phyloP scores from a whole-genome alignment of 2,888 invertebrate species.

The Aleiodes alternator region DNA sequence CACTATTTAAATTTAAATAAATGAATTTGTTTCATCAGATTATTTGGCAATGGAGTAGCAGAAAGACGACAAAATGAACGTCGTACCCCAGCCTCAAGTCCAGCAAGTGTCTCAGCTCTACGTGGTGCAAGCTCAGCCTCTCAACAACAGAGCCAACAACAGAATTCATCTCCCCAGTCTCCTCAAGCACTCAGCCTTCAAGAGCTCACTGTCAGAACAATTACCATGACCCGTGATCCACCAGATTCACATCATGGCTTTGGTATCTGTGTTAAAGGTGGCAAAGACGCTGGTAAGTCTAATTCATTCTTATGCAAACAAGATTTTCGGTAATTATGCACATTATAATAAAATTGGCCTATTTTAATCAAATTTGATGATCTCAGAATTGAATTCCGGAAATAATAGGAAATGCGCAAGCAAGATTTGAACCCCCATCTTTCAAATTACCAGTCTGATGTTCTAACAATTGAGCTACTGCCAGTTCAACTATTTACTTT shows the following conservation, averaged over 20 bases:
- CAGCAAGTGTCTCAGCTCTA: constrained; percentile 77
- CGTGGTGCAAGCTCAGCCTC: constrained; percentile 61
- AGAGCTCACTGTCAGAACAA: constrained; percentile 88
- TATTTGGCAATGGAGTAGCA: constrained; percentile 72
- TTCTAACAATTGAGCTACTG: too few relatives aligned
- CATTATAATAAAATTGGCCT: too few relatives aligned
- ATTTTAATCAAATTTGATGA: too few relatives aligned
- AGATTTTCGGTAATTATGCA: constrained; percentile 8
- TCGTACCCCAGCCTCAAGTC: constrained; percentile 87
- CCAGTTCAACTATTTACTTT: too few relatives aligned
- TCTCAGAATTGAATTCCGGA: too few relatives aligned
- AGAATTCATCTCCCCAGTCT: constrained; percentile 76
- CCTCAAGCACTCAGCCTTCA: constrained; percentile 81
- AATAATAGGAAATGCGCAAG: too few relatives aligned
- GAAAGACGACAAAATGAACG: constrained; percentile 78
- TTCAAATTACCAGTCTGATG: too few relatives aligned
- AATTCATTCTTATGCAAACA: constrained; percentile 27
- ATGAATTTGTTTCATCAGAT: constrained; percentile 58
- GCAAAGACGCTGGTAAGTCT: constrained; percentile 88
- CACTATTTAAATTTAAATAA: neutral
- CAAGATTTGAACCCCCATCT: too few relatives aligned
- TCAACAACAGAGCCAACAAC: constrained; percentile 58
- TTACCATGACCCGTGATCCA: constrained; percentile 89
- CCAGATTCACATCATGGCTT: constrained; percentile 90
- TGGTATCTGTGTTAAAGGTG: constrained; percentile 94